Conservation (phyloP, 2,888 invertebrate species). For the Euphydryas editha region DNA sequence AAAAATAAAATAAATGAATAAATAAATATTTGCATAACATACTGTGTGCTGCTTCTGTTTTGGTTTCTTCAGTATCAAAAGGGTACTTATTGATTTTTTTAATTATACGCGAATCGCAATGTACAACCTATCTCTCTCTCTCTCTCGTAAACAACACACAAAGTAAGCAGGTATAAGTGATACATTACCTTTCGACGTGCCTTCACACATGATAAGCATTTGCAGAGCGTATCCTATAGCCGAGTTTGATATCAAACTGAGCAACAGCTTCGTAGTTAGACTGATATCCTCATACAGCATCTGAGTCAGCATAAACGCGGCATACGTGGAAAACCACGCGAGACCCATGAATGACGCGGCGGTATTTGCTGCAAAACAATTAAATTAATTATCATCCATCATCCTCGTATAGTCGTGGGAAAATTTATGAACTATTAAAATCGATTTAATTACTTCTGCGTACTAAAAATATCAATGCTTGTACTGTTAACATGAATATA, state of each 20-base stretch:
- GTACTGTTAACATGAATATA: too few species aligned
- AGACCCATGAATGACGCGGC: conserved; percentile 92
- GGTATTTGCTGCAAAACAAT: conserved; percentile 87
- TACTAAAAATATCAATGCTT: too few species aligned
- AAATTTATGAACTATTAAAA: not conserved
- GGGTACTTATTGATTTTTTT: too few species aligned
- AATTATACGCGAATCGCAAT: too few species aligned
- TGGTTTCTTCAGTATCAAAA: too few species aligned
- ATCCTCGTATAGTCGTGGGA: not conserved
- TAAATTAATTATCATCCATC: conserved; percentile 1
- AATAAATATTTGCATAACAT: too few species aligned
- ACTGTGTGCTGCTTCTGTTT: too few species aligned
- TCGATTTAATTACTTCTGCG: not conserved
- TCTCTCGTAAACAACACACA: not conserved
- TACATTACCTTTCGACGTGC: conserved; percentile 85
- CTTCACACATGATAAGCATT: conserved; percentile 89
- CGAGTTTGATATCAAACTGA: conserved; percentile 89
- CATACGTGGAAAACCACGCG: conserved; percentile 89
- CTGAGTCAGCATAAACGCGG: conserved; percentile 89
- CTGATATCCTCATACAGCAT: conserved; percentile 86
- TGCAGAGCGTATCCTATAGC: conserved; percentile 92
- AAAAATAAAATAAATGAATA: too few species aligned
- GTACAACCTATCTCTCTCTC: not conserved
- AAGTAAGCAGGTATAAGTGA: not conserved
- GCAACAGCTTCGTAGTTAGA: conserved; percentile 83